Conservation (phyloP, 2,888 invertebrate genomes). For the Scaptodrosophila latifasciaeformis region DNA sequence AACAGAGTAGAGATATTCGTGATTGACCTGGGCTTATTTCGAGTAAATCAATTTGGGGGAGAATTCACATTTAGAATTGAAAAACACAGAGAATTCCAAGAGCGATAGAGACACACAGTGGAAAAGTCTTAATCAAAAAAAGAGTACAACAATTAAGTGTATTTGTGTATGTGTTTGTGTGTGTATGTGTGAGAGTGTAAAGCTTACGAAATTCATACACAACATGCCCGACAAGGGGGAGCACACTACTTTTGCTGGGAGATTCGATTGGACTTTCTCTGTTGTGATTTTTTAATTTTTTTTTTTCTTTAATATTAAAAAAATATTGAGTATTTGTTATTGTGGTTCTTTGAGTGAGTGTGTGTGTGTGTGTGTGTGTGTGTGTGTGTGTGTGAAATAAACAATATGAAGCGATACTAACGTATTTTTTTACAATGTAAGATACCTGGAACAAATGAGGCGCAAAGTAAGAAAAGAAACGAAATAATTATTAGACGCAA, state of each 20-base stretch:
- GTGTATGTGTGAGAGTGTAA: background rate
- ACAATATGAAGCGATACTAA: constrained; percentile 69
- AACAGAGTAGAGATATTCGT: background rate
- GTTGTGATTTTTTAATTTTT: too few species aligned
- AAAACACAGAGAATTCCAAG: constrained; percentile 3
- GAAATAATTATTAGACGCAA: constrained; percentile 60
- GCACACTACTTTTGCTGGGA: constrained; percentile 31
- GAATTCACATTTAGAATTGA: background rate
- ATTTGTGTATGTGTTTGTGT: constrained; percentile 29
- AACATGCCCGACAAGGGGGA: constrained; percentile 46
- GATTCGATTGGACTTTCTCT: constrained; percentile 14
- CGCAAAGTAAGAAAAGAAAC: constrained; percentile 67
- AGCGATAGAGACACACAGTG: background rate
- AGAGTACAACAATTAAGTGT: constrained; percentile 34
- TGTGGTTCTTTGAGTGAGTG: background rate
- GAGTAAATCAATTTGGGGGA: background rate
- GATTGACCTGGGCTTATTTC: background rate
- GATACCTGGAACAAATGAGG: constrained; percentile 70
- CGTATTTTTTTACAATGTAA: constrained; percentile 73
- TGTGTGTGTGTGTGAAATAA: constrained; percentile 40
- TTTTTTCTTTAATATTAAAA: too few species aligned
- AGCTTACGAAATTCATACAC: constrained; percentile 37
- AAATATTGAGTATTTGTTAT: constrained; percentile 26
- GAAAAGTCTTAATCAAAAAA: background rate
- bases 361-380: too few species aligned